These are phyloP conservation scores for Mellilla xanthometata DNA, from an alignment of 2,888 invertebrate species.

Conservation along the genomic window DNA sequence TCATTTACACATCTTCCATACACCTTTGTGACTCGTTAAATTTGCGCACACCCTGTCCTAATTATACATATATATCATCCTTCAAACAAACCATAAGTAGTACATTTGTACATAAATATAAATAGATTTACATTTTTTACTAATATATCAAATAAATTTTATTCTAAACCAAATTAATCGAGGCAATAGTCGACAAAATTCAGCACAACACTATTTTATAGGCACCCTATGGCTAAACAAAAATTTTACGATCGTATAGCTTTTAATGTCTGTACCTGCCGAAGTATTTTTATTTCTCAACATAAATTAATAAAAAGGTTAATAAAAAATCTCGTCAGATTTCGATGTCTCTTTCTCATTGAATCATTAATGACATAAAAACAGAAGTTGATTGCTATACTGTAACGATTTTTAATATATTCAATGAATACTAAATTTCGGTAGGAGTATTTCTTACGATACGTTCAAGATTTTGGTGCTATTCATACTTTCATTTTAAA, in stretches of 20 bases:
- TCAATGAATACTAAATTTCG: neutral
- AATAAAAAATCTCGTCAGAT: conserved; percentile 22
- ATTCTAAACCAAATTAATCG: no score
- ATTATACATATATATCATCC: no score
- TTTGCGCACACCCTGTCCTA: no score
- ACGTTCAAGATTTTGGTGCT: neutral
- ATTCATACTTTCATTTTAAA: no score
- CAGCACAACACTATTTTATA: conserved; percentile 44
- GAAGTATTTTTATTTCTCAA: conserved; percentile 40
- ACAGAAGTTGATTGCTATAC: conserved; percentile 23
- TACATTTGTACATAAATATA: no score
- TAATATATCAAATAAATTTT: no score
- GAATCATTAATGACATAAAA: conserved; percentile 24
- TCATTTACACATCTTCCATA: no score
- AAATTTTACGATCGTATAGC: conserved; percentile 51
- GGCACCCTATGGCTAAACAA: conserved; percentile 52
- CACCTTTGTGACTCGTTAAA: no score
- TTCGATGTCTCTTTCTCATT: conserved; percentile 22
- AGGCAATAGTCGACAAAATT: conserved; percentile 30
- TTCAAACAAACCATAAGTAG: no score
- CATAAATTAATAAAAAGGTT: conserved; percentile 45
- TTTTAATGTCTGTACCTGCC: conserved; percentile 47
- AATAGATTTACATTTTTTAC: no score
- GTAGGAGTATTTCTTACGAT: no score
- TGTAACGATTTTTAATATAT: conserved; percentile 9